These are phyloP conservation scores for Centrocercus urophasianus DNA, from an alignment of 2,113 vertebrate genomes.

Conservation along the genomic window DNA sequence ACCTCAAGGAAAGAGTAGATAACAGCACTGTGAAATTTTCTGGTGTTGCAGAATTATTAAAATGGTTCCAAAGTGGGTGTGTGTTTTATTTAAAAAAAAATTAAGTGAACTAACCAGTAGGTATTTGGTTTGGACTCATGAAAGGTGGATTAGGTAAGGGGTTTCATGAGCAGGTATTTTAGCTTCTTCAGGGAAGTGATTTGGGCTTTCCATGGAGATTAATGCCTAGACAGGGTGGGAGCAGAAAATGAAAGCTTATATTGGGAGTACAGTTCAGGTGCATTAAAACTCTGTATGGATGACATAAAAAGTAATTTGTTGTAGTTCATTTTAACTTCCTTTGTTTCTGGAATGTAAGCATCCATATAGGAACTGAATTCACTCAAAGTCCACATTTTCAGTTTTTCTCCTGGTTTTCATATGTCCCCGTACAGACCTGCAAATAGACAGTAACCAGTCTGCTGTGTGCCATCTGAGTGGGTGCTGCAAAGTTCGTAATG, in stretches of 20 bases:
- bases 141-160: background rate
- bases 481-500: background rate
- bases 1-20: background rate
- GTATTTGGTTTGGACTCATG: background rate
- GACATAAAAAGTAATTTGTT: background rate
- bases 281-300: background rate
- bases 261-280: background rate
- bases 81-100: background rate
- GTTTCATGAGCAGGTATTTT: background rate
- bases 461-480: rapidly evolving
- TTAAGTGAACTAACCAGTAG: background rate
- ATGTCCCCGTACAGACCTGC: rapidly evolving
- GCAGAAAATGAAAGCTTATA: background rate
- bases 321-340: background rate
- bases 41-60: background rate
- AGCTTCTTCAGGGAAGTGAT: background rate
- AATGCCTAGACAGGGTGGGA: background rate
- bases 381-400: background rate
- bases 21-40: background rate
- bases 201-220: rapidly evolving
- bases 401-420: background rate
- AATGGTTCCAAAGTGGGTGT: background rate
- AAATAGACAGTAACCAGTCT: background rate
- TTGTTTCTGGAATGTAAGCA: background rate
- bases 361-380: rapidly evolving